Base-by-base conservation (phyloP, 1,140 invertebrate genomes). In the Bombus haemorrhoidalis region DNA sequence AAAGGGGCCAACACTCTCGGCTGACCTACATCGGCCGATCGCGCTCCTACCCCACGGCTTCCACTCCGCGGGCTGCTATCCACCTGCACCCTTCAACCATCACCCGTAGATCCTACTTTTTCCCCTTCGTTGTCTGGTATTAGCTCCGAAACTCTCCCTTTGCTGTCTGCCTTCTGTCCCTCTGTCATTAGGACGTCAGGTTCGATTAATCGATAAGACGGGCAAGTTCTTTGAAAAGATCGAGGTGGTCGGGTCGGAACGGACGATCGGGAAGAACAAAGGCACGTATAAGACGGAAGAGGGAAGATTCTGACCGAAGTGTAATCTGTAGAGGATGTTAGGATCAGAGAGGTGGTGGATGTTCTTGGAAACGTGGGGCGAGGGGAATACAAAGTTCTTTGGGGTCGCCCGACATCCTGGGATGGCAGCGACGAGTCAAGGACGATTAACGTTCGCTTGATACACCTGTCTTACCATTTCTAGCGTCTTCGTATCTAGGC, bases 11-110 rank as follows among this genome's bases (percentile, higher is more conserved):
- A 94, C 87, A 94, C 90, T 93, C 93, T 92, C 92, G 83, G 80
- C 89, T 92, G 92, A 93, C 93, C 92, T 92, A 93, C 91, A 94
- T 93, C 87, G 79, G 80, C 86, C 89, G 91, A 92, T 92, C 91
- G 73, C 87, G 71, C 83, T 85, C 81, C 87, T 75, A 69, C 88
- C 83, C 47, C 37, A 34, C 39, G 37, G 80, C 81, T 85, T 79
- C 85, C 75, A 76, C 88, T 68, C 64, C 41, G 87, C 81, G 77
- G 47, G 88, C 84, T 59, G 81, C 53, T 68, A 59, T 72, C 47
- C 66, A 83, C 89, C 75, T 77, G 83, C 76, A 62, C 75, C 81
- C 72, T 81, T 78, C 72, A 64, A 57, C 74, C 43, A 74, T 34
- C 57, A 22, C 76, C 32, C 77, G 66, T 81, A 41, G 57, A 39